Conservation (phyloP, 1,140 invertebrate species). For the Elymnias hypermnestra region DNA sequence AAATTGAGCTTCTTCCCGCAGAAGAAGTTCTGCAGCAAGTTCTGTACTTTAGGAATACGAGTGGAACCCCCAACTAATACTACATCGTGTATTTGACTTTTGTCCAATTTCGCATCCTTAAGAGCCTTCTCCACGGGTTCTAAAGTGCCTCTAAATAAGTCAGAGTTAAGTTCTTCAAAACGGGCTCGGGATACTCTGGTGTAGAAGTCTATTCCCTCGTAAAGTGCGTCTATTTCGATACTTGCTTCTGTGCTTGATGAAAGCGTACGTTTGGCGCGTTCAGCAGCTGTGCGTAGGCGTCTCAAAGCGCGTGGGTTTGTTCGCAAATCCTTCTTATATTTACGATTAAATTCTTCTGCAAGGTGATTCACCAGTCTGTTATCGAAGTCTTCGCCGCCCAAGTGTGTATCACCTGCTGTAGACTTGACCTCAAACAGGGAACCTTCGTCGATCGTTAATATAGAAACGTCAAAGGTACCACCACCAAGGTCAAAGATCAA, state of each 20-base stretch:
- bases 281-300: conserved; percentile 79
- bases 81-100: conserved; percentile 81
- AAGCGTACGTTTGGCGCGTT: conserved; percentile 75
- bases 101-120: conserved; percentile 82
- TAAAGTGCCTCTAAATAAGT: conserved; percentile 75
- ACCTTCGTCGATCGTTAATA: conserved; percentile 83
- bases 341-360: conserved; percentile 70
- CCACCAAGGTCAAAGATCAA: conserved; percentile 79
- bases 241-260: conserved; percentile 74
- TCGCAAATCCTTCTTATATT: conserved; percentile 71
- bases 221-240: conserved; percentile 73
- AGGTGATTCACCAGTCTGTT: conserved; percentile 84
- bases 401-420: conserved; percentile 78
- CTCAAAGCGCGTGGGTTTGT: conserved; percentile 71
- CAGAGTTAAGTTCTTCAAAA: conserved; percentile 73
- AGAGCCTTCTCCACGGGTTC: conserved; percentile 79
- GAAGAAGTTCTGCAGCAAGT: conserved; percentile 71
- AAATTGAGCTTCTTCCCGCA: conserved; percentile 73
- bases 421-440: conserved; percentile 82
- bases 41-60: conserved; percentile 77
- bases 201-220: conserved; percentile 73
- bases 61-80: conserved; percentile 85
- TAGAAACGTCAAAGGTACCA: conserved; percentile 82
- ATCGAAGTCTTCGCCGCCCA: conserved; percentile 87
- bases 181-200: conserved; percentile 65